phyloP scores from a whole-genome alignment of 1,140 invertebrate species.

The Delia radicum region DNA sequence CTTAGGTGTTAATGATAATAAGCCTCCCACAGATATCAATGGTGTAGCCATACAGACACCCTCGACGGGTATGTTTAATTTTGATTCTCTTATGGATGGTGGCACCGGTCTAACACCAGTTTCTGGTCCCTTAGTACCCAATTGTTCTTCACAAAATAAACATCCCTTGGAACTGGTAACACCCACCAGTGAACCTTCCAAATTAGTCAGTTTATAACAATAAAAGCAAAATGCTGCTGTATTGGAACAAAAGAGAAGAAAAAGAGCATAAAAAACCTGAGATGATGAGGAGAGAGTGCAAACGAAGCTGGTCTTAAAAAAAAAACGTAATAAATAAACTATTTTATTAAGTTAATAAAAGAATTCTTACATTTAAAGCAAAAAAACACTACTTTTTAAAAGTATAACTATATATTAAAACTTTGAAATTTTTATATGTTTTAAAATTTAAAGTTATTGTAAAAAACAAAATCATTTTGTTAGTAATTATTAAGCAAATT shows the following conservation, averaged over 20 bases:
- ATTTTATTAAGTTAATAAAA: background rate
- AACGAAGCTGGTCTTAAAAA: slow-evolving; percentile 24
- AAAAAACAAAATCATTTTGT: slow-evolving; percentile 24
- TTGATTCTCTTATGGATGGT: slow-evolving; percentile 90
- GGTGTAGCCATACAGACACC: slow-evolving; percentile 86
- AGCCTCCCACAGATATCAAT: slow-evolving; percentile 62
- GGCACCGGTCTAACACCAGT: slow-evolving; percentile 88
- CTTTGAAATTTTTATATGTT: background rate
- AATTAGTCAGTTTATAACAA: slow-evolving; percentile 73
- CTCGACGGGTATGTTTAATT: slow-evolving; percentile 83
- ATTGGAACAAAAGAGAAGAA: slow-evolving; percentile 14
- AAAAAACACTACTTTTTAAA: slow-evolving; percentile 15
- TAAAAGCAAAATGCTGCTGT: slow-evolving; percentile 31
- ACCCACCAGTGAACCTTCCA: slow-evolving; percentile 68
- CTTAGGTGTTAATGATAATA: slow-evolving; percentile 32
- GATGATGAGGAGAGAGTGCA: slow-evolving; percentile 17
- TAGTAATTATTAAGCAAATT: slow-evolving; percentile 24
- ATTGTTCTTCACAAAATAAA: slow-evolving; percentile 70
- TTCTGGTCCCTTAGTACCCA: slow-evolving; percentile 66
- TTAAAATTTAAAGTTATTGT: background rate
- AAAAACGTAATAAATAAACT: slow-evolving; percentile 17
- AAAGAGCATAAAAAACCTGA: slow-evolving; percentile 5
- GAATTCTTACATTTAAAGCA: background rate
- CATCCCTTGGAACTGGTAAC: slow-evolving; percentile 68
- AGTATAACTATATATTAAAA: background rate